Evolutionary conservation across 2,888 invertebrate genomes (phyloP), one percentile per base, ranked within the genome.

Genomic region (Drepana falcataria): DNA sequence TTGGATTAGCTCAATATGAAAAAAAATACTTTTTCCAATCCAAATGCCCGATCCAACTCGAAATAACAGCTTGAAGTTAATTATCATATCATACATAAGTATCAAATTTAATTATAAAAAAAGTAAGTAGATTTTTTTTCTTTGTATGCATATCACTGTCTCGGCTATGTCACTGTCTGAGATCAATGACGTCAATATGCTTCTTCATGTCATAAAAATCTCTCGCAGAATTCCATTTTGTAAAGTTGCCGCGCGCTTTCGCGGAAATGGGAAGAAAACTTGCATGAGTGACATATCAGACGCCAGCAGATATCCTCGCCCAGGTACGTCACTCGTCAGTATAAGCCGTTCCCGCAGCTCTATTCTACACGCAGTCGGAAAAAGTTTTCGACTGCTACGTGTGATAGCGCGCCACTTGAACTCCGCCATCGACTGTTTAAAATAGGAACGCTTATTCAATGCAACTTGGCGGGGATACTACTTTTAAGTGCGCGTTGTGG

Each of bases 241-340:
- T 70, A 76, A 51, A 79, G 69, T 79, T 76, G 3, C 63, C 62
- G 63, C 59, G 71, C 66, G 73, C 74, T 71, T 75, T 79, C 72
- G 64, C 62, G 62, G 65, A 63, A 68, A 71, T 68, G 69, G 53
- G 69, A 80, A 82, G 77, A 80, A 84, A 83, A 86, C 82, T 87
- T 79, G 73, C 71, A 81, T 85, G 87, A 87, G 80, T 86, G 88
- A 88, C 87, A 74, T 89, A 88, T 88, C 88, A 72, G 75, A 78
- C 68, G 59, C 64, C 58, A 65, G 58, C 73, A 71, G 77, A 83
- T 79, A 75, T 65, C 69, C 75, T 66, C 66, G 68, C n/a, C n/a
- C 73, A 77, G 79, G 77, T 77, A 79, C 80, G 81, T 77, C 79
- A 69, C 72, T 81, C 83, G 80, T 83, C 84, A 81, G 59, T 59